Conservation (phyloP, 2,888 invertebrate species). For the Camponotus fellah region DNA sequence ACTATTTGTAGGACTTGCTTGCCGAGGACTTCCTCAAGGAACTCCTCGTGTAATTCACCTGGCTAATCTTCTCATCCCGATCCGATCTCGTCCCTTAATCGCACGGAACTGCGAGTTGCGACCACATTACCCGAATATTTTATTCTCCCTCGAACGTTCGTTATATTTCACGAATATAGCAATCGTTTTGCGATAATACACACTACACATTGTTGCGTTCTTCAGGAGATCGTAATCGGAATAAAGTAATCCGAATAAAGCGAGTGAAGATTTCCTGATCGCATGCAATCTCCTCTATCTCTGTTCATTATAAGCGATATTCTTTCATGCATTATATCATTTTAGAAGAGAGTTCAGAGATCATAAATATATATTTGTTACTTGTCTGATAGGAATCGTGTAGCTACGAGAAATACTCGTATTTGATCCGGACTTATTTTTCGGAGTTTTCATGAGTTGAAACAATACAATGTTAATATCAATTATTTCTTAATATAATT, state of each 20-base stretch:
- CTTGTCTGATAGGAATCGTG: constrained; percentile 27
- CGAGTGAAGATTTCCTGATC: constrained; percentile 15
- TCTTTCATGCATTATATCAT: constrained; percentile 4
- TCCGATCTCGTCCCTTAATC: constrained; percentile 4
- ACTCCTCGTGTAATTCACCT: constrained; percentile 81
- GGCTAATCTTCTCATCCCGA: background rate
- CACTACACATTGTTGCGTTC: background rate
- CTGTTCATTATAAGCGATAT: constrained; percentile 2
- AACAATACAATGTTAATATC: background rate
- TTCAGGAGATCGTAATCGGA: background rate
- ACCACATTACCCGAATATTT: background rate
- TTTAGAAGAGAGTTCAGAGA: constrained; percentile 5
- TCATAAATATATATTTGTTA: constrained; percentile 42
- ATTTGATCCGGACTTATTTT: constrained; percentile 11
- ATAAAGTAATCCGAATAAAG: background rate
- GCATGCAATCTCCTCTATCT: constrained; percentile 11
- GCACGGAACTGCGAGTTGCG: background rate
- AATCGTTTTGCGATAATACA: background rate
- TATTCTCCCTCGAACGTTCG: background rate
- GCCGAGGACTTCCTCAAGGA: constrained; percentile 84
- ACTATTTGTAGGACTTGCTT: constrained; percentile 88
- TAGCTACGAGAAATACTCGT: constrained; percentile 2
- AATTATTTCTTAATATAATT: background rate
- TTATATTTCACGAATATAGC: background rate
- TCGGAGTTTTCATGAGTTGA: background rate